Evolutionary conservation across 2,888 invertebrate genomes (phyloP).

Genomic region (Acheta domesticus): DNA sequence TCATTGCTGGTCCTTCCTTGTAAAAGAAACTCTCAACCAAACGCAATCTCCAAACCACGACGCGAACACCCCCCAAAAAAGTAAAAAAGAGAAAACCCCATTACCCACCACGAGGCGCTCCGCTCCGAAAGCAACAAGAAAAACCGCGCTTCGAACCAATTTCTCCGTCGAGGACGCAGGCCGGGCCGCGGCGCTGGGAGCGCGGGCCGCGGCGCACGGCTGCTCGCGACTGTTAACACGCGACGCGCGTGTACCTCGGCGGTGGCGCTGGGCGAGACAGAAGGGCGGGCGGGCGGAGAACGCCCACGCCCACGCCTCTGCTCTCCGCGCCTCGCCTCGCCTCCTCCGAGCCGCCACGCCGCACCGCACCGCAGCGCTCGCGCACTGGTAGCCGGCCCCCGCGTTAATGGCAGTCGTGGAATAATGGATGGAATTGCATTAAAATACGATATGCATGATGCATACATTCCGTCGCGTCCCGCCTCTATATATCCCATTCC

Average conservation of each 20-base stretch:
- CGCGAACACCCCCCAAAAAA: too few species aligned
- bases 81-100: too few species aligned
- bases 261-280: background rate
- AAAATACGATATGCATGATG: slow-evolving; percentile 54
- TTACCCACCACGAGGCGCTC: too few species aligned
- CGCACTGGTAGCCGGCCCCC: slow-evolving; percentile 41
- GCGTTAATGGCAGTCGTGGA: slow-evolving; percentile 51
- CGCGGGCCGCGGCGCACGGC: too few species aligned
- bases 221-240: background rate
- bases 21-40: too few species aligned
- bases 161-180: too few species aligned
- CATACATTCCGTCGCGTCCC: slow-evolving; percentile 42
- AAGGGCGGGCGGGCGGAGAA: slow-evolving; percentile 19
- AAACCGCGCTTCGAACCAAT: too few species aligned
- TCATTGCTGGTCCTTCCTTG: too few species aligned
- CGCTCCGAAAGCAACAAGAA: too few species aligned
- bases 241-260: slow-evolving; percentile 21
- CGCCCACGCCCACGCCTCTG: background rate
- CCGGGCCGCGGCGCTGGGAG: too few species aligned
- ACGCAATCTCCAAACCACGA: too few species aligned
- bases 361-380: slow-evolving; percentile 29
- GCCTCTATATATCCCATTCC: slow-evolving; percentile 23
- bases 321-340: background rate
- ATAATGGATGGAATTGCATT: slow-evolving; percentile 55
- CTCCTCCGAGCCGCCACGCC: background rate